phyloP scores from a whole-genome alignment of 1,140 invertebrate species.

The Trinorchestia longiramus region DNA sequence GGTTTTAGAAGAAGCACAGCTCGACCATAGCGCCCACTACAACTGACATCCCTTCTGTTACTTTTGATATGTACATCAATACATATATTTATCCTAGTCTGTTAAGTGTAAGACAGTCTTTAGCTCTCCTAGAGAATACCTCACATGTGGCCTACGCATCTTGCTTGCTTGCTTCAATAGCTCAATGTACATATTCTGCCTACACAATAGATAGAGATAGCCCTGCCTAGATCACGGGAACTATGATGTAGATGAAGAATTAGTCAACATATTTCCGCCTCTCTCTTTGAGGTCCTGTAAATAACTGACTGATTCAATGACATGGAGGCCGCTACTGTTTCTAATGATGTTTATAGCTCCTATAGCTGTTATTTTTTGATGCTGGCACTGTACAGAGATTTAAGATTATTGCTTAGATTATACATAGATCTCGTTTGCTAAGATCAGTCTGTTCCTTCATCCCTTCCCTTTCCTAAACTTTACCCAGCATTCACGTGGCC shows the following conservation, averaged over 20 bases:
- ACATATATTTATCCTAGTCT: conserved; percentile 52
- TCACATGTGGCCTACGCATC: conserved; percentile 50
- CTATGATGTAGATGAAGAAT: background rate
- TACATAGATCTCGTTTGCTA: background rate
- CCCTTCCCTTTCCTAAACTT: background rate
- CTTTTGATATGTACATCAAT: conserved; percentile 40
- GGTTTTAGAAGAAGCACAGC: background rate
- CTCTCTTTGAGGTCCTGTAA: background rate
- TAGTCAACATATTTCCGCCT: background rate
- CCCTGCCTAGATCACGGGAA: background rate
- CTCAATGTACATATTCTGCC: conserved; percentile 47
- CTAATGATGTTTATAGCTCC: conserved; percentile 42
- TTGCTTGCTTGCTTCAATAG: conserved; percentile 51
- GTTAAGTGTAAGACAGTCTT: conserved; percentile 34
- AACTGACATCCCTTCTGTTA: background rate
- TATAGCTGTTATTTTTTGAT: conserved; percentile 52
- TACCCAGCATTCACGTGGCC: background rate
- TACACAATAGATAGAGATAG: conserved; percentile 8
- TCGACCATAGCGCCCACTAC: background rate
- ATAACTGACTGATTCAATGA: conserved; percentile 37
- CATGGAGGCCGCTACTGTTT: conserved; percentile 39
- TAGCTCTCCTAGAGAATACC: conserved; percentile 52
- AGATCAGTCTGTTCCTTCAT: background rate
- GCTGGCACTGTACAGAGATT: conserved; percentile 40
- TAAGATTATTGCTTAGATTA: conserved; percentile 11